These are phyloP conservation scores for Trichopria drosophilae DNA, from an alignment of 2,888 invertebrate species.

Conservation along the genomic window DNA sequence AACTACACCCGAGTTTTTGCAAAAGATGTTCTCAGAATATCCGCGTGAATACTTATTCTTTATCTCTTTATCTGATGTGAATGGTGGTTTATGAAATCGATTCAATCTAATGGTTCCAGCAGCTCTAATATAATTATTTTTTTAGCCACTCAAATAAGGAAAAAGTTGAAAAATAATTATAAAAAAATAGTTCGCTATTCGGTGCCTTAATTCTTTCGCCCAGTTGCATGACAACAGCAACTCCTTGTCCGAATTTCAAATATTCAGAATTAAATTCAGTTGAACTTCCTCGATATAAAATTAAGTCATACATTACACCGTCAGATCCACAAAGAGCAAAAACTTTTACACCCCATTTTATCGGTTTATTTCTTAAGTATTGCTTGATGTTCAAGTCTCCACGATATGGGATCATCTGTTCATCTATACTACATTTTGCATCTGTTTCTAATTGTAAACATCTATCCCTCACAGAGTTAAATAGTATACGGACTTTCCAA, in stretches of 20 bases:
- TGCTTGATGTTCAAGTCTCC: constrained; percentile 41
- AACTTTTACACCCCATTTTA: constrained; percentile 42
- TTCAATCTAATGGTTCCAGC: constrained; percentile 30
- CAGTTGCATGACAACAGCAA: constrained; percentile 31
- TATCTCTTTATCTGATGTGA: constrained; percentile 13
- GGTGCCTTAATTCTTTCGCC: constrained; percentile 23
- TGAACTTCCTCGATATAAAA: constrained; percentile 42
- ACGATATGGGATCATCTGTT: constrained; percentile 44
- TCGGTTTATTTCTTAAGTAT: constrained; percentile 42
- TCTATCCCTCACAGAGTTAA: constrained; percentile 26
- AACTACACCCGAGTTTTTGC: constrained; percentile 14
- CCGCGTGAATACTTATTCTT: constrained; percentile 12
- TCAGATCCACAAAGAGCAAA: constrained; percentile 38
- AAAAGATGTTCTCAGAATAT: constrained; percentile 16
- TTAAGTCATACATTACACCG: constrained; percentile 40
- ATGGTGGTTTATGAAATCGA: constrained; percentile 28
- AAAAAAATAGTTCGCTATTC: constrained; percentile 24
- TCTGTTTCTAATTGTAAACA: constrained; percentile 22
- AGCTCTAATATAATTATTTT: constrained; percentile 20
- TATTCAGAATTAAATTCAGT: constrained; percentile 35
- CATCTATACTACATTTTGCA: constrained; percentile 36
- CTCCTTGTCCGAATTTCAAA: constrained; percentile 29
- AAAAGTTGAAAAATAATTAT: constrained; percentile 33
- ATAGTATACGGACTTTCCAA: constrained; percentile 35
- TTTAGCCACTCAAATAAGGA: constrained; percentile 30